These are phyloP conservation scores for Tangara arthus DNA, from an alignment of 2,797 vertebrate species.

Conservation along the genomic window DNA sequence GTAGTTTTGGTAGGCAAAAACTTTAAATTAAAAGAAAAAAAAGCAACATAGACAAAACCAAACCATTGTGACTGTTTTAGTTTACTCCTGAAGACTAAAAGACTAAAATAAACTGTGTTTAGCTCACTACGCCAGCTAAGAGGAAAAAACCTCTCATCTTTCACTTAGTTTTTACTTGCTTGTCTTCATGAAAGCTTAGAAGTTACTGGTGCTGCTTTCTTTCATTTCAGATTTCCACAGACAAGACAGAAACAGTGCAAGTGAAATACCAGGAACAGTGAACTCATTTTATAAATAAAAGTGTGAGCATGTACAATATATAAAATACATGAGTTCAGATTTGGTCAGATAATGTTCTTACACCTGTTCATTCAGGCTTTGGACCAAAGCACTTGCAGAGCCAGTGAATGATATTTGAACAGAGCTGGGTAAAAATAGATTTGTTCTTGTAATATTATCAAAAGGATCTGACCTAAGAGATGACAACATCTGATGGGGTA, in stretches of 20 bases:
- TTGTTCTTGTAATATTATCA: constrained; percentile 63
- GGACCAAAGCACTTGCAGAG: constrained; percentile 63
- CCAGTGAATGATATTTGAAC: constrained; percentile 61
- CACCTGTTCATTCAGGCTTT: constrained; percentile 76
- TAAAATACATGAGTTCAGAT: constrained; percentile 65
- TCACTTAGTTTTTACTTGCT: neutral
- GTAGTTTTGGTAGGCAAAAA: neutral
- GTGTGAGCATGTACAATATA: constrained; percentile 31
- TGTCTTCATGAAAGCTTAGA: neutral
- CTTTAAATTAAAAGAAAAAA: neutral
- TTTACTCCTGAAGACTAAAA: neutral
- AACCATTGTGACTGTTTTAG: neutral
- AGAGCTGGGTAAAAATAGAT: constrained; percentile 69
- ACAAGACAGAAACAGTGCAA: neutral
- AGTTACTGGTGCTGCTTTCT: neutral
- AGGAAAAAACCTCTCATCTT: neutral
- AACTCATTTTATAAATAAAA: constrained; percentile 61
- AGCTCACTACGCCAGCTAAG: neutral
- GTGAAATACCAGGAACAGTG: neutral
- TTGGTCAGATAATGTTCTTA: constrained; percentile 54
- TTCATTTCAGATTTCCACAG: neutral
- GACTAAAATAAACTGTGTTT: neutral
- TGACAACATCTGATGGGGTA: constrained; percentile 50
- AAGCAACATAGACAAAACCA: neutral
- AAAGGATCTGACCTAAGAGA: constrained; percentile 59